Conservation (phyloP, 2,888 invertebrate genomes). For the Helobdella robusta region DNA sequence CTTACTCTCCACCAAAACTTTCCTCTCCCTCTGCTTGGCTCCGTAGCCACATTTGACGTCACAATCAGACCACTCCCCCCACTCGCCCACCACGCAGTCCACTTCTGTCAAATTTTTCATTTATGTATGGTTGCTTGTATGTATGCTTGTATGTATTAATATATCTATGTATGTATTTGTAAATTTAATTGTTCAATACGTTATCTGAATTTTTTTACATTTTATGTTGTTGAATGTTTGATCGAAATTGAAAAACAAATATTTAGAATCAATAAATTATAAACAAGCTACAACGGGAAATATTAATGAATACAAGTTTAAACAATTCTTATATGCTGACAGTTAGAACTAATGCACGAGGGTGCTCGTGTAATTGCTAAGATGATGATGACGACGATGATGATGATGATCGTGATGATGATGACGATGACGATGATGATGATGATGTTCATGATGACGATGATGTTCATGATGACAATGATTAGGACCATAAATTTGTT, state of each 20-base stretch:
- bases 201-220: too few species aligned
- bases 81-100: slow-evolving; percentile 33
- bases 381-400: slow-evolving; percentile 7
- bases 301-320: too few species aligned
- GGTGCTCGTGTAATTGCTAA: neutral
- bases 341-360: too few species aligned
- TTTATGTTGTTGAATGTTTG: too few species aligned
- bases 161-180: too few species aligned
- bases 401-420: slow-evolving; percentile 22
- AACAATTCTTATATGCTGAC: too few species aligned
- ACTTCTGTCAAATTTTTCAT: slow-evolving; percentile 30
- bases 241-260: too few species aligned
- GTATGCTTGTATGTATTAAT: too few species aligned
- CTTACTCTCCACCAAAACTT: slow-evolving; percentile 19
- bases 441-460: slow-evolving; percentile 14
- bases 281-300: too few species aligned
- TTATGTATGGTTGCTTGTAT: too few species aligned
- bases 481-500: slow-evolving; percentile 15
- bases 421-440: slow-evolving; percentile 22
- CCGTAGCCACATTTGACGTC: slow-evolving; percentile 33
- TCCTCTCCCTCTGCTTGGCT: slow-evolving; percentile 28
- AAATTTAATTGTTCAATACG: too few species aligned
- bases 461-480: slow-evolving; percentile 19
- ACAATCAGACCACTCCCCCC: slow-evolving; percentile 32
- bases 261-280: too few species aligned